Evolutionary conservation across 2,797 vertebrate genomes (phyloP), one percentile per base, ranked within the genome.

Genomic region (Phrynocephalus vlangalii): DNA sequence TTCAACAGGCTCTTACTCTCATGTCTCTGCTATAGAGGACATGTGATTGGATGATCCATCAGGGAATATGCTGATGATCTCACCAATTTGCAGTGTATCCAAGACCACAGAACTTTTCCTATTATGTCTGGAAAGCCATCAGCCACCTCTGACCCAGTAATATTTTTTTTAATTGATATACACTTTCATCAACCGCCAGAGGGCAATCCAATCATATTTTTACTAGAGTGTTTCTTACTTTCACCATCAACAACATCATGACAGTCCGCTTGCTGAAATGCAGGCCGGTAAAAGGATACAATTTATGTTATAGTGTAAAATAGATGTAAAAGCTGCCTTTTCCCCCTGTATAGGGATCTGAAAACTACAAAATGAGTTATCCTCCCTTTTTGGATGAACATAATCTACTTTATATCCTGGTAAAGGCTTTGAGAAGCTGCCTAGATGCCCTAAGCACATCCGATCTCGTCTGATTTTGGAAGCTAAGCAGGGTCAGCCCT

Each of bases 131-230:
- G 18, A 83, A 71, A 70, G 4, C 1, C 16, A 33, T 50, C 44
- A 30, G 44, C 44, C 63, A 79, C 16, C 33, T 30, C 52, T 73
- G 15, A 68, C 11, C 38, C 63, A 88, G 0, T 5, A 85, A 30
- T 0, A 8, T 33, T 1, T 81, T 1, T 1, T 73, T 38, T 30
- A 0, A 0, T 44, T 1, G 52, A 6, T 0, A 0, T 48, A 52
- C 63, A 1, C 0, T 33, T 67, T 18, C n/a, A 0, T 1, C 15
- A 15, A 79, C 91, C 92, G 88, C 83, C 83, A 94, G 93, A 94
- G 90, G 94, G 93, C 94, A 94, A 91, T 86, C 75, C 60, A 88
- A 20, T 38, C 52, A 72, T 0, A 1, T 28, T 20, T 33, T 73
- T 63, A 63, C 50, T 4, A 77, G 22, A 68, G 38, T 10, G n/a